Percentiles rank a stretch among this genome's conserved stretches.
These are phyloP conservation scores for Xiphorhynchus elegans DNA, from an alignment of 2,113 vertebrate genomes.

Conservation along the genomic window DNA sequence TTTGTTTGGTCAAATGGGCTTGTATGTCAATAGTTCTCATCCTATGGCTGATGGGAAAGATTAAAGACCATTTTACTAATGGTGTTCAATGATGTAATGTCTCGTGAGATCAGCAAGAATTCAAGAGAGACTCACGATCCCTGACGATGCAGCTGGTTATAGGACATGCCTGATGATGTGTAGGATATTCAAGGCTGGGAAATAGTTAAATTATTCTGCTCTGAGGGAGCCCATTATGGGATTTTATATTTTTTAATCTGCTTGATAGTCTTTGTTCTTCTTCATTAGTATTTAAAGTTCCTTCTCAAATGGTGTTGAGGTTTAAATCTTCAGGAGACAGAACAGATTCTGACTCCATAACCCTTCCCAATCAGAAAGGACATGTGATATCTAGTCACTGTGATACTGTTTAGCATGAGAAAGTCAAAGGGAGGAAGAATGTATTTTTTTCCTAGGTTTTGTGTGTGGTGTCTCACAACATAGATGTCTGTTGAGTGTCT, in stretches of 20 bases:
- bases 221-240: neutral
- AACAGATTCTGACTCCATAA: neutral
- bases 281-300: neutral
- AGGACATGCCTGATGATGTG: neutral
- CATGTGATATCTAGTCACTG: neutral
- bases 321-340: neutral
- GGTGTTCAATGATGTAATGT: neutral
- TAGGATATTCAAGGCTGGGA: neutral
- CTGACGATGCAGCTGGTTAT: neutral
- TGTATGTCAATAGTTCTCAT: neutral
- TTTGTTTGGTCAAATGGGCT: neutral
- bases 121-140: neutral
- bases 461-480: neutral
- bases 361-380: neutral
- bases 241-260: neutral
- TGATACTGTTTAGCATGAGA: neutral
- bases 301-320: neutral
- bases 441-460: neutral
- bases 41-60: neutral
- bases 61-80: neutral
- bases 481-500: neutral
- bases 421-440: neutral
- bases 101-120: neutral
- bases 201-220: neutral
- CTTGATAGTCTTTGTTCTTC: neutral